Evolutionary conservation across 2,888 invertebrate species (phyloP).

Genomic region (Agonopterix arenella): DNA sequence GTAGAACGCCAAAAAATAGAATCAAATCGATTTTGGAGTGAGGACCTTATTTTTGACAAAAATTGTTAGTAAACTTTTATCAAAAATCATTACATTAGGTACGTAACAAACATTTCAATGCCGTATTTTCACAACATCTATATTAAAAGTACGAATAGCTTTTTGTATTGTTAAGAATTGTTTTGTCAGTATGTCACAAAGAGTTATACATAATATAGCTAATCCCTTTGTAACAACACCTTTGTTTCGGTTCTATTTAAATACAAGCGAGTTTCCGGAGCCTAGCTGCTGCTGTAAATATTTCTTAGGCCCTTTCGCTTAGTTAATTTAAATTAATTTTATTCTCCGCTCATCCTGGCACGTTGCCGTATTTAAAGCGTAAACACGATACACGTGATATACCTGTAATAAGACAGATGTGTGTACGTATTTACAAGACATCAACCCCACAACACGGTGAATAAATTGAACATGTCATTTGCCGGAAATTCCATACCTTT

Average conservation of each 20-base stretch:
- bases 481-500: background rate
- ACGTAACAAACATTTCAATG: no score
- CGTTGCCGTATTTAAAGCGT: constrained; percentile 37
- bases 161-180: constrained; percentile 11
- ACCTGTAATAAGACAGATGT: background rate
- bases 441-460: background rate
- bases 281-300: constrained; percentile 39
- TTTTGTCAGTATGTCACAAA: constrained; percentile 27
- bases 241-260: constrained; percentile 60
- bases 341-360: constrained; percentile 50
- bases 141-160: no score
- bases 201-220: constrained; percentile 44
- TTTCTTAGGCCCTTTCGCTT: constrained; percentile 62
- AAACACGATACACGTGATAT: constrained; percentile 22
- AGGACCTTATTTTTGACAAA: no score
- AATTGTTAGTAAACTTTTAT: no score
- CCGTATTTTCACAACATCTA: no score
- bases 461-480: constrained; percentile 3
- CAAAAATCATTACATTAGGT: no score
- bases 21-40: no score
- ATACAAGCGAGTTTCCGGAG: constrained; percentile 57
- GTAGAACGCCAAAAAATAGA: no score
- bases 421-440: background rate
- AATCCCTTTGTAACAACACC: constrained; percentile 58
- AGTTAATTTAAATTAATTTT: constrained; percentile 70